phyloP scores from a whole-genome alignment of 2,113 vertebrate genomes.

The Tichodroma muraria region DNA sequence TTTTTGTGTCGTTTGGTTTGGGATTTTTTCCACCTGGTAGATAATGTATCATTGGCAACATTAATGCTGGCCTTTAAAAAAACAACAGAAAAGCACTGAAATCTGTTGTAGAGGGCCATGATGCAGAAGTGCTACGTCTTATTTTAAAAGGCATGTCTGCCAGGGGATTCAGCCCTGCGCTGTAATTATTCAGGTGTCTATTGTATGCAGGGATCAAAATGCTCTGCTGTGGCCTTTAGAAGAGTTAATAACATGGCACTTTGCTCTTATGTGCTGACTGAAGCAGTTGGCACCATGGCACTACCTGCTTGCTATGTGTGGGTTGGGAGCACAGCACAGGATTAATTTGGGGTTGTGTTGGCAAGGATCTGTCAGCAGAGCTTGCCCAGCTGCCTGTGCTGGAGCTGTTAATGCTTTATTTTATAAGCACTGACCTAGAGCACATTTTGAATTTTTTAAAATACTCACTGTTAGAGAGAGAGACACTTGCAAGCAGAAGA shows the following conservation, averaged over 20 bases:
- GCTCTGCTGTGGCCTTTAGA: background rate
- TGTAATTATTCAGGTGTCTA: background rate
- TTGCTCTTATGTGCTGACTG: background rate
- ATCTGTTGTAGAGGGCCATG: background rate
- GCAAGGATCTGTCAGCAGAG: conserved; percentile 10
- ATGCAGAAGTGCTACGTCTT: background rate
- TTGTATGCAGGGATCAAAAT: background rate
- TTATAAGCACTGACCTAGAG: background rate
- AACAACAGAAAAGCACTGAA: background rate
- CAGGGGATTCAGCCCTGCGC: background rate
- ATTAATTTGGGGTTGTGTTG: background rate
- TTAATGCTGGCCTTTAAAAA: background rate
- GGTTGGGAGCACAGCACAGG: background rate
- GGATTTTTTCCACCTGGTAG: background rate
- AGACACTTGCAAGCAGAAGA: background rate
- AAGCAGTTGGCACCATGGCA: background rate
- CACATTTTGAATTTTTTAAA: background rate
- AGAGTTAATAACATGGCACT: background rate
- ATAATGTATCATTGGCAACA: background rate
- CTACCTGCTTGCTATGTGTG: background rate
- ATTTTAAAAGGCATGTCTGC: background rate
- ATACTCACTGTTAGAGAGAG: background rate
- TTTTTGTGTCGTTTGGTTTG: background rate
- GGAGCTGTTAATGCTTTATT: background rate
- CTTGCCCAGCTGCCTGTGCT: background rate